Base-by-base conservation (phyloP, 2,113 vertebrate genomes). In the Antennarius striatus region DNA sequence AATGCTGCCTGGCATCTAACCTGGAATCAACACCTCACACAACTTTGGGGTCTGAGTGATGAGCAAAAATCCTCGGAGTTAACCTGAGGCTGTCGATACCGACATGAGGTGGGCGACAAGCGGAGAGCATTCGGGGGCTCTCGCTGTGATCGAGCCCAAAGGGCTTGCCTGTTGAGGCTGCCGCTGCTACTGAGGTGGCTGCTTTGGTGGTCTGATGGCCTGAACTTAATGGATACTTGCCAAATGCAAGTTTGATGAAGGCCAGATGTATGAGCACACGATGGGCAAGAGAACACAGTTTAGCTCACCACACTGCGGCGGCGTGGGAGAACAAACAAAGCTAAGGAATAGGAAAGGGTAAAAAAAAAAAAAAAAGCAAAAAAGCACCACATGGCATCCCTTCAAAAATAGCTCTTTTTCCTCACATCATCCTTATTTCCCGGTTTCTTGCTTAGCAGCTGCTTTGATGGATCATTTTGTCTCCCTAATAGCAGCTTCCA, bases 391-490 rank as follows among this genome's bases (percentile, higher is more conserved):
- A 79, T 62, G 61, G 55, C 59, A 63, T 70, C 55, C 17, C 53
- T 73, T 69, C 67, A 66, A 81, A 90, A 92, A 89, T 86, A 90
- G 80, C 79, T 77, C 68, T 73, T 64, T 86, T 58, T 79, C 22
- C 63, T 79, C 80, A 77, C 79, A 73, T 71, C 74, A 76, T 83
- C 72, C 63, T 71, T 74, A 77, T 85, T 85, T 81, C 78, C 71
- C 42, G 55, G 50, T 79, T 90, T 69, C 71, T 79, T 82, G 69
- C 71, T 60, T n/a, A 81, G 80, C 71, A 89, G 80, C 83, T 89
- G 82, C 79, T 89, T 81, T 90, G 81, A 89, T 87, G 71, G 85
- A 86, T 90, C 83, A 84, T 84, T 91, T 90, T 89, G 77, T 86
- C 81, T 88, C 73, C 77, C 60, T 88, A 89, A 89, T 88, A 86